A percentile compares a stretch with the other conserved stretches of the same genome.
Conservation (phyloP, 2,113 vertebrate genomes). For the Speoplatyrhinus poulsoni region DNA sequence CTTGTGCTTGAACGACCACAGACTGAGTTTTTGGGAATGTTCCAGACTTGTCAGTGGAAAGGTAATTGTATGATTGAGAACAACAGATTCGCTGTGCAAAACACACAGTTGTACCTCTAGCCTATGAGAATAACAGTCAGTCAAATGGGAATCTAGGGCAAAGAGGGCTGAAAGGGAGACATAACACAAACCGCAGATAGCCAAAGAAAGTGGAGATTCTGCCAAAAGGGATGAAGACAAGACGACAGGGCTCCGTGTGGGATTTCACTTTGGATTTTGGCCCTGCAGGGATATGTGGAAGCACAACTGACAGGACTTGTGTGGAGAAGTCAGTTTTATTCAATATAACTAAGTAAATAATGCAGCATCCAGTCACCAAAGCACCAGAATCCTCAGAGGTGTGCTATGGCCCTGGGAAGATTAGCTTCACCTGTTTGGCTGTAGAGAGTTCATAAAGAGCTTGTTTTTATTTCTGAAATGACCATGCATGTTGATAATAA, state of each 20-base stretch:
- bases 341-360: slow-evolving; percentile 70
- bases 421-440: slow-evolving; percentile 39
- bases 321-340: slow-evolving; percentile 68
- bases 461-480: neutral
- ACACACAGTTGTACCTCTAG: slow-evolving; percentile 60
- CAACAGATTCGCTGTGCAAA: slow-evolving; percentile 24
- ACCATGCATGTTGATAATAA: no score
- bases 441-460: slow-evolving; percentile 12
- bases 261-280: slow-evolving; percentile 74
- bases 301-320: slow-evolving; percentile 73
- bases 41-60: neutral
- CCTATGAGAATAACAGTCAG: slow-evolving; percentile 56
- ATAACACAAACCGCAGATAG: slow-evolving; percentile 63
- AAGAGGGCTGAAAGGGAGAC: slow-evolving; percentile 69
- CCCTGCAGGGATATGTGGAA: slow-evolving; percentile 72
- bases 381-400: slow-evolving; percentile 62
- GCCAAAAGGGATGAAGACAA: slow-evolving; percentile 73
- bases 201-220: slow-evolving; percentile 74
- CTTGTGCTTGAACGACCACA: slow-evolving; percentile 1
- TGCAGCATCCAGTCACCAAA: slow-evolving; percentile 52
- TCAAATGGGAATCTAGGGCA: slow-evolving; percentile 68
- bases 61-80: slow-evolving; percentile 35
- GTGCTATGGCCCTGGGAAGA: slow-evolving; percentile 30
- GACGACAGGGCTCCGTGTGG: slow-evolving; percentile 72
- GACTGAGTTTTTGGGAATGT: neutral